These are phyloP conservation scores for Bombyx mori DNA, from an alignment of 1,140 invertebrate species.

Conservation along the genomic window DNA sequence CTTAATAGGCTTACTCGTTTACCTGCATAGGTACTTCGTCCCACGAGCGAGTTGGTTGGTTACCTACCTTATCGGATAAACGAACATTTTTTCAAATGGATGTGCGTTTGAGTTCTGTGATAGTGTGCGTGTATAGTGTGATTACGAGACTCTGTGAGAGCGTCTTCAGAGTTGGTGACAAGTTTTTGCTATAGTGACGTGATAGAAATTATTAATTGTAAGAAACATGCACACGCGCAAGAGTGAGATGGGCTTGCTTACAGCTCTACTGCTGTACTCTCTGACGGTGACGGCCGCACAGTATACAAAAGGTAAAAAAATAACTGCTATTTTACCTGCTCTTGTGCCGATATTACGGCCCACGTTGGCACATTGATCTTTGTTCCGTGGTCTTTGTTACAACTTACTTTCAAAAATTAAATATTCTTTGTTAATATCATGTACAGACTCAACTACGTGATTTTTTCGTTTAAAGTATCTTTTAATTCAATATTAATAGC, in stretches of 20 bases:
- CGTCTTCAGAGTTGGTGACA: constrained; percentile 48
- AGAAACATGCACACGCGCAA: constrained; percentile 46
- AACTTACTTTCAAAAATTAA: too few species aligned
- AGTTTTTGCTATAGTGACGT: constrained; percentile 59
- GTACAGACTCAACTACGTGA: too few species aligned
- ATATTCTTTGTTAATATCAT: too few species aligned
- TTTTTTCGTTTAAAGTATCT: too few species aligned
- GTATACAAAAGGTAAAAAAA: constrained; percentile 59
- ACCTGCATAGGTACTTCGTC: constrained; percentile 59
- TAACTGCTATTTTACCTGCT: constrained; percentile 49
- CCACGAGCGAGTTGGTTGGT: constrained; percentile 62
- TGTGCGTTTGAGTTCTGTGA: constrained; percentile 64
- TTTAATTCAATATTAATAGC: too few species aligned
- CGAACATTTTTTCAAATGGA: constrained; percentile 69
- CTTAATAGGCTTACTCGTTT: constrained; percentile 65
- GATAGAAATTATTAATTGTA: constrained; percentile 46
- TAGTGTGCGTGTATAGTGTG: constrained; percentile 64
- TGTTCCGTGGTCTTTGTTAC: constrained; percentile 17
- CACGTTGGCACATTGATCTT: neutral
- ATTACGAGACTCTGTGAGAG: constrained; percentile 53
- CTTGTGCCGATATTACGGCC: neutral
- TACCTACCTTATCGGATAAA: constrained; percentile 61
- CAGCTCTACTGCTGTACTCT: constrained; percentile 44
- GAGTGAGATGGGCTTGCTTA: constrained; percentile 45
- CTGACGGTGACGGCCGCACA: constrained; percentile 54